phyloP scores from a whole-genome alignment of 2,113 vertebrate species.

The Vulpes lagopus region DNA sequence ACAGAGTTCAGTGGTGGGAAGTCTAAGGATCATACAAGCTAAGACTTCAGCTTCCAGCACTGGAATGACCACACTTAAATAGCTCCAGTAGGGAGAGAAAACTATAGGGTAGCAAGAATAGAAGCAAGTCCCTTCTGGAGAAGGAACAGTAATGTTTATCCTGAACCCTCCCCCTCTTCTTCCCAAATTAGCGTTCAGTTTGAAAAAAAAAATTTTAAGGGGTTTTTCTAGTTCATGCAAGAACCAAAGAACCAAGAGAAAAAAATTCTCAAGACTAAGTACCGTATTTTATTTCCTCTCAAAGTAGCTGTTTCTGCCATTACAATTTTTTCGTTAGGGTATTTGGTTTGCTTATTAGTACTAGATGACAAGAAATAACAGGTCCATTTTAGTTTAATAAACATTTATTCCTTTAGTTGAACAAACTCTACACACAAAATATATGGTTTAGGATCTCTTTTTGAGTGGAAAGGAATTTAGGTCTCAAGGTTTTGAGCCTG shows the following conservation, averaged over 20 bases:
- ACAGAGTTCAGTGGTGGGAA: not conserved
- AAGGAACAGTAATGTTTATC: not conserved
- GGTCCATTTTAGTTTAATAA: constrained; percentile 52
- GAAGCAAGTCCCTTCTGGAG: not conserved
- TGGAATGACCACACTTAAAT: not conserved
- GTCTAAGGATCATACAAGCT: not conserved
- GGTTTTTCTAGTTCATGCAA: not conserved
- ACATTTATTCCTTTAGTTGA: constrained; percentile 77
- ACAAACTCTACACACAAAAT: constrained; percentile 65
- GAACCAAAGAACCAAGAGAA: not conserved
- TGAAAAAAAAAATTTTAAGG: not conserved
- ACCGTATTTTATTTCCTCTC: not conserved
- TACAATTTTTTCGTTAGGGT: not conserved
- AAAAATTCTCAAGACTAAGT: not conserved
- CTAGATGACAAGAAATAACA: constrained; percentile 60
- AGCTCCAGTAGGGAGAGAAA: not conserved
- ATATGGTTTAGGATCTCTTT: not conserved
- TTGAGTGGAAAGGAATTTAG: constrained; percentile 15
- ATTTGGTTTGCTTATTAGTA: not conserved
- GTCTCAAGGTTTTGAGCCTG: not conserved
- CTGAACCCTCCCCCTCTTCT: not conserved
- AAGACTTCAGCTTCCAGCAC: not conserved
- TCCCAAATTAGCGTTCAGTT: not conserved
- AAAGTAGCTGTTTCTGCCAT: not conserved
- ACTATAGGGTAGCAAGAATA: not conserved